Evolutionary conservation across 2,888 invertebrate genomes (phyloP).

Genomic region (Chelonus formosanus): DNA sequence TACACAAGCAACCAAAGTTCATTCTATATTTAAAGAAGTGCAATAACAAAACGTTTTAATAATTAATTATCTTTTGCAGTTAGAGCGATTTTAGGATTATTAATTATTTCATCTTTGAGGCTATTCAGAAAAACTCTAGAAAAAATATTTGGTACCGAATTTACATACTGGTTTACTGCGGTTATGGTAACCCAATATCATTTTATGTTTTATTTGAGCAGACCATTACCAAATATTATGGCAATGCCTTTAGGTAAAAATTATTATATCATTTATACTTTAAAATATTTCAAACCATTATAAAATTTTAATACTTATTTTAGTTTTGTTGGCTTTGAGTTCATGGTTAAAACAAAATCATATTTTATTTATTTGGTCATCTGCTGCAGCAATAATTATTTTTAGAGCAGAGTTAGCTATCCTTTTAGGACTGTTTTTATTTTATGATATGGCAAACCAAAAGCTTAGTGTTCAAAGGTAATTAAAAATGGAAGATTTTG

Average conservation of each 20-base stretch:
- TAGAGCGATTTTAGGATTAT: conserved; percentile 79
- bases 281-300: conserved; percentile 19
- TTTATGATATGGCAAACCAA: conserved; percentile 79
- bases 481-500: neutral
- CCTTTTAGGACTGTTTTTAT: conserved; percentile 84
- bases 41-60: too few species aligned
- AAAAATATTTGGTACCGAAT: conserved; percentile 79
- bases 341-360: conserved; percentile 84
- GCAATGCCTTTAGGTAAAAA: conserved; percentile 85
- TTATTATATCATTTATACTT: conserved; percentile 11
- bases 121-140: conserved; percentile 78
- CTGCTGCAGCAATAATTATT: conserved; percentile 88
- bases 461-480: conserved; percentile 76
- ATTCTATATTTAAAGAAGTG: too few species aligned
- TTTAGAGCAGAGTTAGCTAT: conserved; percentile 90
- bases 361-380: conserved; percentile 79
- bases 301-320: conserved; percentile 54
- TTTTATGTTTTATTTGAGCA: conserved; percentile 95
- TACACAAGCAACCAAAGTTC: too few species aligned
- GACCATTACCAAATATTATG: conserved; percentile 95
- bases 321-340: conserved; percentile 85
- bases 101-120: conserved; percentile 79
- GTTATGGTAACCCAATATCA: conserved; percentile 95
- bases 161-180: conserved; percentile 82
- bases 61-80: conserved; percentile 69